Base-by-base conservation (phyloP, 1,140 invertebrate species). In the Apis florea region DNA sequence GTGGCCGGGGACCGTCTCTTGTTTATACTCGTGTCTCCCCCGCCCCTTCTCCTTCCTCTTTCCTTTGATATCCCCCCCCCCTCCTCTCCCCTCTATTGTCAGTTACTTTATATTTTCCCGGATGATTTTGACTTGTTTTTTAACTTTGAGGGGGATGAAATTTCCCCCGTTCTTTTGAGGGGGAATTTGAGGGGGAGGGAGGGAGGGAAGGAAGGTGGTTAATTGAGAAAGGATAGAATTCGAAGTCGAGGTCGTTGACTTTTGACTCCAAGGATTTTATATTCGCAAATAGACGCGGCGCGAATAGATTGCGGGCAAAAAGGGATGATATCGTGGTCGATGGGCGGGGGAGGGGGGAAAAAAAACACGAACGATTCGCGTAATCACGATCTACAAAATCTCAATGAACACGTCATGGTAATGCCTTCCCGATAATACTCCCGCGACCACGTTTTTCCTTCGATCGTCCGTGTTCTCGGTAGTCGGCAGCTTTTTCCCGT, bases 1-100 rank as follows among this genome's bases (percentile, higher is more conserved):
- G 87, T 88, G 86, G 85, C 86, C 87, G 85, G 85, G 86, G 79
- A 88, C 86, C 83, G 80, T 88, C 86, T 88, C 83, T 88, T 88
- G 86, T 88, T 88, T 88, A 88, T 88, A 88, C 77, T 83, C 85
- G 66, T 63, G 59, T 79, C 85, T 63, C 64, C 76, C 68, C 53
- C 79, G 75, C 64, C 73, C 88, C 75, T 70, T 40, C 17, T 79
- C 66, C 56, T 64, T n/a, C 47, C 81, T 87, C 61, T 66, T 58
- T 56, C 74, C 63, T 40, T 76, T 61, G 11, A 67, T 56, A n/a
- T 82, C 70, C 68, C 11, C 8, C 12, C 21, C 15, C 47, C 40
- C 47, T n/a, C 19, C 3, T 56, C 9, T 71, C 40, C 4, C 10
- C 58, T 56, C 19, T 49, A 49, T n/a, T 12, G 2, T 0, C 3